Evolutionary conservation across 2,113 vertebrate species (phyloP).

Genomic region (Thymallus thymallus): DNA sequence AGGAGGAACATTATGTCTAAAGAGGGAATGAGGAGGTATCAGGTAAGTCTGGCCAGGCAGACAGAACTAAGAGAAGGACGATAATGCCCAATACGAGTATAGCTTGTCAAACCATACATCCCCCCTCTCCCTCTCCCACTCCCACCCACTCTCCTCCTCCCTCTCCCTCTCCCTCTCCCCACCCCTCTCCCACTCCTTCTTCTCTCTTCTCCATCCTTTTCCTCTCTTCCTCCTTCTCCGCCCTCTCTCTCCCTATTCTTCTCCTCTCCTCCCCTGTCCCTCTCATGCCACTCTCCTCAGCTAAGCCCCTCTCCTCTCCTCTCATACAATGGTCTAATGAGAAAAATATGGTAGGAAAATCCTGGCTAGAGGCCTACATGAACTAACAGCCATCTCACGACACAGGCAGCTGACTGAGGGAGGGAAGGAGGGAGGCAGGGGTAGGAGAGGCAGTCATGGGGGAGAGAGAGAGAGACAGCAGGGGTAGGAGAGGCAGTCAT

Average conservation of each 20-base stretch:
- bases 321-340: slow-evolving; percentile 76
- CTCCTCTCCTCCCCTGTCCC: not conserved
- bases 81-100: slow-evolving; percentile 39
- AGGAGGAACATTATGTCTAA: too few species aligned
- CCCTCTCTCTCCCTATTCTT: not conserved
- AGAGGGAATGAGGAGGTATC: not conserved
- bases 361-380: slow-evolving; percentile 88
- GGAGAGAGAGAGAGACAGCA: not conserved
- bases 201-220: slow-evolving; percentile 30
- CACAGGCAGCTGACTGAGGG: slow-evolving; percentile 47
- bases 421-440: slow-evolving; percentile 6
- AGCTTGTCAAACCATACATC: slow-evolving; percentile 63
- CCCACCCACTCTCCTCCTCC: too few species aligned
- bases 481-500: slow-evolving; percentile 8
- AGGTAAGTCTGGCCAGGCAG: slow-evolving; percentile 21
- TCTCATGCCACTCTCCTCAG: slow-evolving; percentile 78
- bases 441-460: not conserved
- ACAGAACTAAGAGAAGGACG: slow-evolving; percentile 24
- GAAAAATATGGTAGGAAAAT: slow-evolving; percentile 85
- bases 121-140: too few species aligned
- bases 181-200: not conserved
- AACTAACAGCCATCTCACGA: slow-evolving; percentile 89
- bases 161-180: too few species aligned
- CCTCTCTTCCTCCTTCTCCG: not conserved
- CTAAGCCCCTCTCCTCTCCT: slow-evolving; percentile 36